phyloP scores from a whole-genome alignment of 2,888 invertebrate genomes.

The Agapostemon virescens region DNA sequence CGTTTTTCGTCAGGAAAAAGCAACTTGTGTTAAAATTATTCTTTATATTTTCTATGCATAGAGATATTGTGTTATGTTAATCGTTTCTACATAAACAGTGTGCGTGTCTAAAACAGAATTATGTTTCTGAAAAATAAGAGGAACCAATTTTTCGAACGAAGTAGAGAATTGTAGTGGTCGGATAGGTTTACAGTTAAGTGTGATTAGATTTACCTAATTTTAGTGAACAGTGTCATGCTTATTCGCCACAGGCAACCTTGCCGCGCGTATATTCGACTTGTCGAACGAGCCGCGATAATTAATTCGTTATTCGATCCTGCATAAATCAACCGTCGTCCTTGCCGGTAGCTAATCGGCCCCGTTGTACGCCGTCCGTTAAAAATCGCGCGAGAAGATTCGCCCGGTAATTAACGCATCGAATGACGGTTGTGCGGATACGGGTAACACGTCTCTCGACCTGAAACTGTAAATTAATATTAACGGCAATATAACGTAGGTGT shows the following conservation, averaged over 20 bases:
- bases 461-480: background rate
- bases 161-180: too few species aligned
- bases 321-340: slow-evolving; percentile 29
- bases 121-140: too few species aligned
- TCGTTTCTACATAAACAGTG: too few species aligned
- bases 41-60: too few species aligned
- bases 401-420: background rate
- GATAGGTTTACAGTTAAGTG: too few species aligned
- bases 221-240: slow-evolving; percentile 19
- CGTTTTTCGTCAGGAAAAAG: too few species aligned
- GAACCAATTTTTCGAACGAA: too few species aligned
- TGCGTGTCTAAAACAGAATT: too few species aligned
- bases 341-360: background rate
- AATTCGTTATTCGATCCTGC: slow-evolving; percentile 25
- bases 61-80: too few species aligned
- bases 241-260: slow-evolving; percentile 42
- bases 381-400: background rate
- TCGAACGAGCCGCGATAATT: slow-evolving; percentile 27
- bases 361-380: background rate
- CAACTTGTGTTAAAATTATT: too few species aligned
- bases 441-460: background rate
- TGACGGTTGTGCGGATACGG: background rate
- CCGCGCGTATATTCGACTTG: slow-evolving; percentile 7
- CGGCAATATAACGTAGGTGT: background rate
- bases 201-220: background rate